phyloP scores from a whole-genome alignment of 2,888 invertebrate genomes.

The Trachelus tabidus region DNA sequence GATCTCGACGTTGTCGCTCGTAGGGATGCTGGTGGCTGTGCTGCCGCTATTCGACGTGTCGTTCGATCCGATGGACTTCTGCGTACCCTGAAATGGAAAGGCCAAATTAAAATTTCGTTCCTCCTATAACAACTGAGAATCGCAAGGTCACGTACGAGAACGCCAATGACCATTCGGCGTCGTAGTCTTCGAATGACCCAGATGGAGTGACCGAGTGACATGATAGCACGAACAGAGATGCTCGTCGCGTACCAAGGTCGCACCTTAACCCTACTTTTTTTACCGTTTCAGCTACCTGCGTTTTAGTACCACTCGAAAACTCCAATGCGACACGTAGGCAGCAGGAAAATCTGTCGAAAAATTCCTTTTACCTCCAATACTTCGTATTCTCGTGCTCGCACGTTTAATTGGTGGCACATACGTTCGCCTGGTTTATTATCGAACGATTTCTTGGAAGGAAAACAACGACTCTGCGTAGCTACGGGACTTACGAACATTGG shows the following conservation, averaged over 20 bases:
- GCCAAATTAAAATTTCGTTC: not conserved
- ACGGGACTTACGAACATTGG: too few species aligned
- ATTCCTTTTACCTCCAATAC: not conserved
- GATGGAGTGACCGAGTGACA: too few species aligned
- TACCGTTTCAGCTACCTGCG: not conserved
- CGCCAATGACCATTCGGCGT: too few species aligned
- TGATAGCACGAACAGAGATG: slow-evolving; percentile 24
- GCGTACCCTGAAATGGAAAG: slow-evolving; percentile 45
- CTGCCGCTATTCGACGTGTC: slow-evolving; percentile 56
- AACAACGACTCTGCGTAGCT: not conserved
- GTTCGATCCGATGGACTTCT: slow-evolving; percentile 57
- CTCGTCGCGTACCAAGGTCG: slow-evolving; percentile 48
- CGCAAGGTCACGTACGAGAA: too few species aligned
- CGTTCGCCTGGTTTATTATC: not conserved
- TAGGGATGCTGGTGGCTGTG: slow-evolving; percentile 38
- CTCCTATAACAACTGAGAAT: not conserved
- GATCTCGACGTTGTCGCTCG: not conserved
- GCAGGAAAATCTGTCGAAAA: not conserved
- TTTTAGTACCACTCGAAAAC: not conserved
- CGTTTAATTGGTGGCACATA: not conserved
- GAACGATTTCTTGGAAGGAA: not conserved
- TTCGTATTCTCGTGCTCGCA: not conserved
- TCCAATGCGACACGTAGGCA: not conserved
- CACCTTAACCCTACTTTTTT: slow-evolving; percentile 7
- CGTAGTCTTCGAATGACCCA: too few species aligned